Conservation (phyloP, 2,113 vertebrate species). For the Ciconia stormi region DNA sequence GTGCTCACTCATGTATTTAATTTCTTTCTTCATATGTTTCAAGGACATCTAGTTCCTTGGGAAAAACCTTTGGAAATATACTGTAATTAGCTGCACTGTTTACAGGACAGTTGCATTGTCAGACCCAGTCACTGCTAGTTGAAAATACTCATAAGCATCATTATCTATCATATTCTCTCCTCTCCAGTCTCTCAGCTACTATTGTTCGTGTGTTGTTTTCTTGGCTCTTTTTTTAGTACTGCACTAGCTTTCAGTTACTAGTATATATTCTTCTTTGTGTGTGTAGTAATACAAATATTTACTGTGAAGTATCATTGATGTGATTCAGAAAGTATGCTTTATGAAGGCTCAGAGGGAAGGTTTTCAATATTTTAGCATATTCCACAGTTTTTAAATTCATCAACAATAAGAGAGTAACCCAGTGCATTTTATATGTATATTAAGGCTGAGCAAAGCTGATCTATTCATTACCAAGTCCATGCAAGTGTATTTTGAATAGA, state of each 20-base stretch:
- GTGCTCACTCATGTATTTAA: neutral
- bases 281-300: neutral
- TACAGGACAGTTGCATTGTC: neutral
- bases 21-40: neutral
- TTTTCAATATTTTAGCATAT: conserved; percentile 6
- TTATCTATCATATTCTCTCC: neutral
- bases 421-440: neutral
- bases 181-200: neutral
- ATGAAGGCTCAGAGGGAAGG: neutral
- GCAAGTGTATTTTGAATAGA: neutral
- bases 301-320: neutral
- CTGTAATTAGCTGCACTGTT: neutral
- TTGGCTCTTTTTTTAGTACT: neutral
- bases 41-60: neutral
- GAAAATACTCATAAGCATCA: neutral
- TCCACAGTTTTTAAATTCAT: neutral
- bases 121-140: neutral
- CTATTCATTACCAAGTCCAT: neutral
- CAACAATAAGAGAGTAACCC: neutral
- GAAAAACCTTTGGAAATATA: neutral
- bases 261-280: neutral
- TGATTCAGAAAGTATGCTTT: neutral
- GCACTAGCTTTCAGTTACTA: neutral
- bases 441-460: neutral
- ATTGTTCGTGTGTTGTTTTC: neutral